Percentiles rank a stretch among this genome's conserved stretches.
These are phyloP conservation scores for Oryzias sinensis DNA, from an alignment of 2,797 vertebrate species.

Conservation along the genomic window DNA sequence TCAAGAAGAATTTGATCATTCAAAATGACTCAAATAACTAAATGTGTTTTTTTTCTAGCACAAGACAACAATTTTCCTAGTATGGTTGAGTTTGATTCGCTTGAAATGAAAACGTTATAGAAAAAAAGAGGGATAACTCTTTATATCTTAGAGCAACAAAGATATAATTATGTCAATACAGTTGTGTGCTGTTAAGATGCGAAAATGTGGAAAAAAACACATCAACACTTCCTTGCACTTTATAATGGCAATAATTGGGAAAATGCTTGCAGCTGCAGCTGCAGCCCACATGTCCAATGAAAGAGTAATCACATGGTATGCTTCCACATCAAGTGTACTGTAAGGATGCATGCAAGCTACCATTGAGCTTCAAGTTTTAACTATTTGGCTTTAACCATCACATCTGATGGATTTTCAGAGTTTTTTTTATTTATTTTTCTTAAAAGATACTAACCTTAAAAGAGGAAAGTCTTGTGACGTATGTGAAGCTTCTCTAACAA, in stretches of 20 bases:
- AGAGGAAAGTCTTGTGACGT: background rate
- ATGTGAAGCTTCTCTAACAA: no score
- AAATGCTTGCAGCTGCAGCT: conserved; percentile 43
- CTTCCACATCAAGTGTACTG: conserved; percentile 27
- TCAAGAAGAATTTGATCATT: no score
- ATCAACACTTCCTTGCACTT: conserved; percentile 12
- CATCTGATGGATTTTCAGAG: background rate
- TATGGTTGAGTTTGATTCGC: no score
- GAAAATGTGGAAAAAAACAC: background rate
- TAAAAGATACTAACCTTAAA: background rate
- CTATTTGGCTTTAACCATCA: background rate
- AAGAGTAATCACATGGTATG: conserved; percentile 23
- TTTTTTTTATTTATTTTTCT: background rate
- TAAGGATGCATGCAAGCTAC: conserved; percentile 6
- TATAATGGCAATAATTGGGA: conserved; percentile 31
- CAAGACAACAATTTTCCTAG: no score
- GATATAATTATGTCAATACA: background rate
- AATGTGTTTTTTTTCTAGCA: no score
- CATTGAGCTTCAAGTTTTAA: background rate
- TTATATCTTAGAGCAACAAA: no score
- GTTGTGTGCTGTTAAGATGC: background rate
- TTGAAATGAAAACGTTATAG: no score
- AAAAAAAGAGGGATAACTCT: no score
- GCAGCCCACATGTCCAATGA: conserved; percentile 61
- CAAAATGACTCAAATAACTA: no score